Evolutionary conservation across 2,888 invertebrate genomes (phyloP), one percentile per base, ranked within the genome.

Genomic region (Cryptus viduatorius): DNA sequence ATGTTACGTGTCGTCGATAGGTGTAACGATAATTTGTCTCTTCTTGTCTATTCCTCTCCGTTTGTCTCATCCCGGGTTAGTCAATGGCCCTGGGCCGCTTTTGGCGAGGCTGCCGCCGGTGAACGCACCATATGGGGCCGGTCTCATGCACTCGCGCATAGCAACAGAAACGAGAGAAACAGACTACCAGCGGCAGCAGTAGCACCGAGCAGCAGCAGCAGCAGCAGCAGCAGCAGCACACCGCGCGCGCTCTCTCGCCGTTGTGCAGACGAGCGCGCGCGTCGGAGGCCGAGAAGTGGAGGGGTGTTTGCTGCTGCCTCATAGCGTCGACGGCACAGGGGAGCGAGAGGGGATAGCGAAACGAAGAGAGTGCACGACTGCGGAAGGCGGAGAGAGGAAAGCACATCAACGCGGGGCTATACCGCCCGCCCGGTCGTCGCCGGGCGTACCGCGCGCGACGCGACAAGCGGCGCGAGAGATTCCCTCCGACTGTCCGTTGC

Each of bases 251-350:
- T 73, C 82, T 67, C 83, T 82, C 79, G 85, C 78, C 79, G 86
- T 85, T 86, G 84, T 87, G 84, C 86, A 87, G 81, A 87, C 82
- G 87, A 87, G 73, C 84, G 85, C 79, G 85, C 83, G 80, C 94
- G 94, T 94, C 94, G 94, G 80, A 68, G 94, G 94, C 94, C 94
- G 94, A 94, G 94, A 93, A 92, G 94, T 90, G 91, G 90, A 69
- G 90, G 90, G 75, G 85, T 73, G 64, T 14, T 24, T 4, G 12
- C 29, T 3, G 29, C 61, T 61, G 56, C 56, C 12, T 16, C 56
- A 8, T 37, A 37, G 37, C 1, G 56, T 24, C 24, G 56, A 19
- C 56, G 56, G 19, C 19, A 12, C 10, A 10, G 19, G 24, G 56
- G 19, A 10, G 90, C 88, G 91, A 89, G 72, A 65, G 79, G 77